Conservation (phyloP, 2,113 vertebrate genomes). For the Eulemur rufifrons region DNA sequence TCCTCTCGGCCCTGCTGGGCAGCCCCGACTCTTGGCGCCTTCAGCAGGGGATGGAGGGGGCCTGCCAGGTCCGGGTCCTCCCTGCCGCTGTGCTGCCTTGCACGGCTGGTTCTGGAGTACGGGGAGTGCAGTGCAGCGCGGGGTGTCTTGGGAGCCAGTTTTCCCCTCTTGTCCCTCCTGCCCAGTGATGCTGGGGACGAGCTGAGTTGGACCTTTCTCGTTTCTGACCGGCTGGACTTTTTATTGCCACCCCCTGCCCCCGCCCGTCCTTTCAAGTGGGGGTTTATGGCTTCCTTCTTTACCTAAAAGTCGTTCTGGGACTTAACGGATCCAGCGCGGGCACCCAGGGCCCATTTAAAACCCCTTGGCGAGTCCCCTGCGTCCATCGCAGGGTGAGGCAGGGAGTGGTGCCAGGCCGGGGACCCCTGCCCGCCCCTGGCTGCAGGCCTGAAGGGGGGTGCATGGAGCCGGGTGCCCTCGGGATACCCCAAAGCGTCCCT, state of each 20-base stretch:
- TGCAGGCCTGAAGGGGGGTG: not conserved
- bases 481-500: not conserved
- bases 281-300: not conserved
- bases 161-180: not conserved
- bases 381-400: fast-evolving
- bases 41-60: fast-evolving
- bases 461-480: not conserved
- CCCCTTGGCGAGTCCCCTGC: not conserved
- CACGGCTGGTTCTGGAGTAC: fast-evolving
- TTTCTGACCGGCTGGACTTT: not conserved
- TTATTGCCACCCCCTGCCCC: no score
- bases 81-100: fast-evolving
- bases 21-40: not conserved
- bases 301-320: not conserved
- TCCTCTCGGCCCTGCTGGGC: not conserved
- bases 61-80: not conserved
- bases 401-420: not conserved
- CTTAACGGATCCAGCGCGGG: not conserved
- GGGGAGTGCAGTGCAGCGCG: not conserved
- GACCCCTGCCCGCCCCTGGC: fast-evolving
- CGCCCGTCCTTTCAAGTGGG: not conserved
- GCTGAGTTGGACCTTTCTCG: not conserved
- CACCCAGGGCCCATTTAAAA: not conserved
- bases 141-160: not conserved
- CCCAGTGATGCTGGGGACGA: not conserved